A percentile compares a stretch with the other conserved stretches of the same genome.
These are phyloP conservation scores for Eptesicus fuscus DNA, from an alignment of 2,113 vertebrate species.

Conservation along the genomic window DNA sequence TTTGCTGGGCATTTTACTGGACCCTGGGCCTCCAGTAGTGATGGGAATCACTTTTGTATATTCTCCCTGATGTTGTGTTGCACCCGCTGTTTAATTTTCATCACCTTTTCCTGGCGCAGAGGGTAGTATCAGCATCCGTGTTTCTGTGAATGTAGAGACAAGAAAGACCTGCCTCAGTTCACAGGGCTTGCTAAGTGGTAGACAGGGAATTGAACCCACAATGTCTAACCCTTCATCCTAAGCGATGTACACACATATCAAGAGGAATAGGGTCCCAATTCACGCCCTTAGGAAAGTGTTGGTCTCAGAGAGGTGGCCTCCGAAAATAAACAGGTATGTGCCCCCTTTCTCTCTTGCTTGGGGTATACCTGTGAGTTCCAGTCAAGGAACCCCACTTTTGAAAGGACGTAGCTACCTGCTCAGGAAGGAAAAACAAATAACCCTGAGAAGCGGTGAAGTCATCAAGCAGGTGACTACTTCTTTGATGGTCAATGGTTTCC, in stretches of 20 bases:
- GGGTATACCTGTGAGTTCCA: background rate
- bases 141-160: background rate
- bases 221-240: background rate
- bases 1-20: background rate
- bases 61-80: background rate
- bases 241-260: fast-evolving
- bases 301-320: background rate
- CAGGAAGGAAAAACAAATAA: background rate
- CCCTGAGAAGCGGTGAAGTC: background rate
- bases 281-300: fast-evolving
- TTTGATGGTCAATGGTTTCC: background rate
- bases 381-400: background rate
- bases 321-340: fast-evolving
- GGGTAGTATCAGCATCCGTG: fast-evolving
- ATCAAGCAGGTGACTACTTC: background rate
- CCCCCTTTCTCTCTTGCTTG: background rate
- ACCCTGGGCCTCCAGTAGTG: background rate
- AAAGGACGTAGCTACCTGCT: background rate
- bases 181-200: background rate
- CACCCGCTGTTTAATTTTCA: background rate
- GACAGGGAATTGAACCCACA: background rate
- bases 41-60: too few relatives aligned
- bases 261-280: too few relatives aligned
- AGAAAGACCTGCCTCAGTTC: background rate
- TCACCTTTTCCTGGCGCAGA: background rate